Conservation (phyloP, 2,113 vertebrate genomes). For the Nesoenas mayeri region DNA sequence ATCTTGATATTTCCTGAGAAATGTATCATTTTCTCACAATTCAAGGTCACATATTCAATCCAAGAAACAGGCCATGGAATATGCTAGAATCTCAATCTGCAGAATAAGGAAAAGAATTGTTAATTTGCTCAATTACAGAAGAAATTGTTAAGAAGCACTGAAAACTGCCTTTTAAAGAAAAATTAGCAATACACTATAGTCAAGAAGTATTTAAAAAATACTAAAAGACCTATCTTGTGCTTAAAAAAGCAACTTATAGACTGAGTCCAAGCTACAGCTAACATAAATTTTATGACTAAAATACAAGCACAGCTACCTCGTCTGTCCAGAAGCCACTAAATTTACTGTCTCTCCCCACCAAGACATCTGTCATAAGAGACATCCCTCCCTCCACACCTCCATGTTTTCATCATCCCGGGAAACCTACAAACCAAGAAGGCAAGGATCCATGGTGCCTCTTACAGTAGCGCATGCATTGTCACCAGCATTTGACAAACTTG, state of each 20-base stretch:
- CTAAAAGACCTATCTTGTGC: neutral
- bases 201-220: neutral
- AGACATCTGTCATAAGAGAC: neutral
- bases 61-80: neutral
- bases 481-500: neutral
- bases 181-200: neutral
- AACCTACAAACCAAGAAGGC: rapidly evolving
- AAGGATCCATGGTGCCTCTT: neutral
- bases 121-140: neutral
- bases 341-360: neutral
- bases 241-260: neutral
- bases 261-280: neutral
- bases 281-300: neutral
- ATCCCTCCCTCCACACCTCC: neutral
- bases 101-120: neutral
- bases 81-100: neutral
- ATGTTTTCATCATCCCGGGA: neutral
- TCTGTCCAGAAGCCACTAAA: neutral
- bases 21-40: neutral
- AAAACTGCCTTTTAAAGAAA: neutral
- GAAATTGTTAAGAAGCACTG: neutral
- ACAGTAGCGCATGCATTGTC: rapidly evolving
- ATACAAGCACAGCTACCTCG: neutral
- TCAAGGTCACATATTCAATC: conserved; percentile 49
- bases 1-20: conserved; percentile 51